Evolutionary conservation across 2,888 invertebrate genomes (phyloP).

Genomic region (Melinaea marsaeus): DNA sequence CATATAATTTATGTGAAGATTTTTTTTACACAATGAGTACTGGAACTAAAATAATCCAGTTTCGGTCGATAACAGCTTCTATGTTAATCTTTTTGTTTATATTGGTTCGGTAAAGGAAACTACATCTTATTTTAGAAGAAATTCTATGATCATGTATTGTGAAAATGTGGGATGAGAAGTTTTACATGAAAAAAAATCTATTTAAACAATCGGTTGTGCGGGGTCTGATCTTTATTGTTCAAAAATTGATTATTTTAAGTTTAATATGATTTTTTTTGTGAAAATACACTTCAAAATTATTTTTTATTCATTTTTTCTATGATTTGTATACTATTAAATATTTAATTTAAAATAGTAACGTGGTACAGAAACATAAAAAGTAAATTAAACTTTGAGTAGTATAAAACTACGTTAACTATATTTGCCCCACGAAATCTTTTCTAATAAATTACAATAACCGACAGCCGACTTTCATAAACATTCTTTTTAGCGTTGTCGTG

Average conservation of each 20-base stretch:
- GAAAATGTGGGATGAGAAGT: neutral
- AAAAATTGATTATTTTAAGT: no score
- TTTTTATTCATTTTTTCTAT: no score
- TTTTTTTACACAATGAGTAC: no score
- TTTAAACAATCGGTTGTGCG: no score
- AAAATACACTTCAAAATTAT: no score
- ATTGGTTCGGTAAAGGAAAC: neutral
- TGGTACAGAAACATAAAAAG: neutral
- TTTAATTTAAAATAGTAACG: neutral
- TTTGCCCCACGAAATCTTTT: slow-evolving; percentile 20
- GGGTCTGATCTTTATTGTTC: no score
- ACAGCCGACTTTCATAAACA: slow-evolving; percentile 32
- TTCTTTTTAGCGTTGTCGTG: slow-evolving; percentile 33
- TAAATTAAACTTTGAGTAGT: slow-evolving; percentile 6
- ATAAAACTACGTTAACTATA: slow-evolving; percentile 18
- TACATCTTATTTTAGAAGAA: neutral
- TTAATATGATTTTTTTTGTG: no score
- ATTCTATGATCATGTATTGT: neutral
- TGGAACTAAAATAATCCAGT: no score
- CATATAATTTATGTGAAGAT: no score
- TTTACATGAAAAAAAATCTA: no score
- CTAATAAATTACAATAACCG: slow-evolving; percentile 27
- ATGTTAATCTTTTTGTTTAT: no score
- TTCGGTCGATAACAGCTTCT: no score
- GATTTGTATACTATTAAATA: neutral